Evolutionary conservation across 1,140 invertebrate genomes (phyloP), one percentile per base, ranked within the genome.

Genomic region (Bombus waltoni): DNA sequence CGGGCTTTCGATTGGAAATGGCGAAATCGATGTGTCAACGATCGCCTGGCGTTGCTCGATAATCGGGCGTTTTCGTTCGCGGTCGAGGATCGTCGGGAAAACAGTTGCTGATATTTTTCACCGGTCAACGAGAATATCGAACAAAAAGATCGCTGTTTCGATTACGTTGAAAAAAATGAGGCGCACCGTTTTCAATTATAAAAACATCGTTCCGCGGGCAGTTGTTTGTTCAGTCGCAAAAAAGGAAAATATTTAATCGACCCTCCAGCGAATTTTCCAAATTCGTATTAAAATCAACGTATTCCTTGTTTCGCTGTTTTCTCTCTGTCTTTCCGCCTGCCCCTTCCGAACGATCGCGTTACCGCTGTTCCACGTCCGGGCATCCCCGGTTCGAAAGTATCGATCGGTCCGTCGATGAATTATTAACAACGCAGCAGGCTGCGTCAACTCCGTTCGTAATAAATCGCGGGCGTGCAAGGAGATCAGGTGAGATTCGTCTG

Each of bases 121-220:
- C 18, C 28, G 71, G 44, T 32, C 71, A 44, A 73, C 28, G 28
- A 40, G 10, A n/a, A 53, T 53, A n/a, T 15, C 4, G 44, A 35
- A 53, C 72, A n/a, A 10, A 35, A 53, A 28, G n/a, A 53, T 53
- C 18, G 40, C 42, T 47, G 72, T 47, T 74, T 74, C 72, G 42
- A 74, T 35, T 74, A 74, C 72, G 42, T 5, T 35, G 18, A 32
- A 53, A 74, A 72, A 42, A 74, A 74, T 35, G 42, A 35, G 32
- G 38, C 42, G 8, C 72, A 32, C 18, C 10, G 72, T 53, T 74
- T 74, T 74, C 72, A 74, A 74, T 74, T 74, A 74, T 47, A 74
- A 74, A 74, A 74, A 53, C 42, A 74, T 53, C 72, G 72, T 53
- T 74, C 42, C 32, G 13, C 10, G 15, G 9, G 4, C n/a, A 22